Conservation (phyloP, 2,113 vertebrate species). For the Mustela nigripes region DNA sequence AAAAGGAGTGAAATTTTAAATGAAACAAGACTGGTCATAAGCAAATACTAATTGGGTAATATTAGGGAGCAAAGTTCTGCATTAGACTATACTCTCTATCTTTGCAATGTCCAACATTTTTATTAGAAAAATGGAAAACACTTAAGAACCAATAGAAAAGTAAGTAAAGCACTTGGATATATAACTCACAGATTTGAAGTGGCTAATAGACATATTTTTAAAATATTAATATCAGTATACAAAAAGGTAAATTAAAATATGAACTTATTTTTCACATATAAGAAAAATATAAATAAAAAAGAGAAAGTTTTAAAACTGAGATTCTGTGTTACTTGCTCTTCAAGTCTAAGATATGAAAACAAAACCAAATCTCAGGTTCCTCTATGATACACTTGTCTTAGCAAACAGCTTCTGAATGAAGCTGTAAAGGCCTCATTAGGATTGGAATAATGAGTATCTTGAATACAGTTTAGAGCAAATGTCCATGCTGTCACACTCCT, state of each 20-base stretch:
- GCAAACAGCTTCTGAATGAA: neutral
- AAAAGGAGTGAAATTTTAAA: neutral
- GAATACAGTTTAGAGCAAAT: neutral
- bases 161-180: neutral
- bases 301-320: neutral
- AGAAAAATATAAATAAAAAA: neutral
- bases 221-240: neutral
- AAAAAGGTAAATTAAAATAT: neutral
- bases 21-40: neutral
- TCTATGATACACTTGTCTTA: neutral
- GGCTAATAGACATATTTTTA: neutral
- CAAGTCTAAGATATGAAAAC: neutral
- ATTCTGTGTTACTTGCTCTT: neutral
- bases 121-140: neutral
- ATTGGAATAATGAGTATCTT: neutral
- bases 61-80: neutral
- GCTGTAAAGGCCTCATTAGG: neutral
- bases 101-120: neutral
- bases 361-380: neutral
- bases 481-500: neutral
- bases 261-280: neutral
- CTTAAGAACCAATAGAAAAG: neutral
- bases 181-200: neutral
- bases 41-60: neutral
- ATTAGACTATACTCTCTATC: neutral